A percentile compares a stretch with the other conserved stretches of the same genome.
These are phyloP conservation scores for Drosophila carrolli DNA, from an alignment of 1,140 invertebrate species.

Conservation along the genomic window DNA sequence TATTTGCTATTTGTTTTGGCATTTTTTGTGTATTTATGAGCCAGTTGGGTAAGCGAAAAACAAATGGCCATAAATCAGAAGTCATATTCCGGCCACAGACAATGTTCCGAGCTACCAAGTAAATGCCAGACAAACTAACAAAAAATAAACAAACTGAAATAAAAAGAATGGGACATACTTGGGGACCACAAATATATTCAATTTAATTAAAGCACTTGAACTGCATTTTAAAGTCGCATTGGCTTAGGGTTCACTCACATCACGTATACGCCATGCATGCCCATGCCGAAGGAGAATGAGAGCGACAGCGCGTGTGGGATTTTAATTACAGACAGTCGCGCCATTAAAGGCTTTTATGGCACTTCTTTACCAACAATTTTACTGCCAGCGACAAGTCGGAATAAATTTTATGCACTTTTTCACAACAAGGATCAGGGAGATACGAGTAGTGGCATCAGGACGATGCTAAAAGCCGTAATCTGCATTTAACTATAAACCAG, in stretches of 20 bases:
- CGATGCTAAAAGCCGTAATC: slow-evolving; percentile 13
- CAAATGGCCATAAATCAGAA: slow-evolving; percentile 68
- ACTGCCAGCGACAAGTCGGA: slow-evolving; percentile 52
- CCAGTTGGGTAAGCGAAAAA: slow-evolving; percentile 65
- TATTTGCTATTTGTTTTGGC: slow-evolving; percentile 33
- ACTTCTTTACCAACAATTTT: slow-evolving; percentile 74
- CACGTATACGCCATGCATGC: slow-evolving; percentile 59
- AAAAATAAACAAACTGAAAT: slow-evolving; percentile 4
- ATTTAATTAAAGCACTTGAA: slow-evolving; percentile 63
- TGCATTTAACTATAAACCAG: slow-evolving; percentile 11
- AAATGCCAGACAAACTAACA: slow-evolving; percentile 18
- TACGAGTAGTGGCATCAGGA: slow-evolving; percentile 25
- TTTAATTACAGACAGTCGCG: slow-evolving; percentile 77
- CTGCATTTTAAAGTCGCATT: slow-evolving; percentile 56
- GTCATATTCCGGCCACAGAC: slow-evolving; percentile 49
- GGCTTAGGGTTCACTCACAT: slow-evolving; percentile 69
- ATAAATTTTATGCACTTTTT: slow-evolving; percentile 71
- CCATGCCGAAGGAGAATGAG: slow-evolving; percentile 6
- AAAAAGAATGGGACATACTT: not conserved
- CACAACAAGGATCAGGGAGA: slow-evolving; percentile 19
- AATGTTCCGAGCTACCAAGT: slow-evolving; percentile 28
- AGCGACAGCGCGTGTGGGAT: slow-evolving; percentile 46
- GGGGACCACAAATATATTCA: not conserved
- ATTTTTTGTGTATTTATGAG: slow-evolving; percentile 64
- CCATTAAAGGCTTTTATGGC: slow-evolving; percentile 77